Base-by-base conservation (phyloP, 2,113 vertebrate species). In the Campylomormyrus tamandua region DNA sequence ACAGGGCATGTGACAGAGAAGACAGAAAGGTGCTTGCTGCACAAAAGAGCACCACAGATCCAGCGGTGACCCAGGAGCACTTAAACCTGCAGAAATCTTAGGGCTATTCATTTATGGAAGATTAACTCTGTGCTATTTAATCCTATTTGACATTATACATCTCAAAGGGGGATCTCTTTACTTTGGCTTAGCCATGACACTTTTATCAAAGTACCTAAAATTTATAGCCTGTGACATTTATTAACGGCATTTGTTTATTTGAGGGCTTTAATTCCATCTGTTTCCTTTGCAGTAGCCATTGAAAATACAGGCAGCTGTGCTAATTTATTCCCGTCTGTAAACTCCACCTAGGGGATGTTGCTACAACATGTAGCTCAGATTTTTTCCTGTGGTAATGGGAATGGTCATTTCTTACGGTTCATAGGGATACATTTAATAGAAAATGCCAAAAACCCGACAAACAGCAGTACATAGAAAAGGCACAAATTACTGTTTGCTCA, bases 111-210 rank as follows among this genome's bases (percentile, higher is more conserved):
- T 87, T 93, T 89, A 89, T 77, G 48, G 88, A 87, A 88, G 88
- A 93, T 94, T 92, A 92, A 92, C 92, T 90, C 50, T 91, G 88
- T 66, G 70, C 83, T 48, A 48, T 90, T 85, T 92, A 88, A 89
- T 92, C 90, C 91, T 92, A 48, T 53, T 89, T 92, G 91, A 92
- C 91, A 90, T 90, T 91, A 35, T 56, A 66, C 83, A 17, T 48
- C 53, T 85, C 83, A 17, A 13, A 5, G n/a, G 83, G 45, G 83
- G 53, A 86, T n/a, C 11, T 48, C 53, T 56, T 58, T 70, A 46
- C 89, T 86, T 45, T 86, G 53, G 45, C 42, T 85, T 53, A 46
- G 17, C 13, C n/a, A 70, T 39, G 42, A 31, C 11, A 58, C 39
- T 52, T 86, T 86, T 24, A 52, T 27, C 24, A 35, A 50, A 52